Conservation (phyloP, 2,113 vertebrate genomes). For the Ellobius talpinus region DNA sequence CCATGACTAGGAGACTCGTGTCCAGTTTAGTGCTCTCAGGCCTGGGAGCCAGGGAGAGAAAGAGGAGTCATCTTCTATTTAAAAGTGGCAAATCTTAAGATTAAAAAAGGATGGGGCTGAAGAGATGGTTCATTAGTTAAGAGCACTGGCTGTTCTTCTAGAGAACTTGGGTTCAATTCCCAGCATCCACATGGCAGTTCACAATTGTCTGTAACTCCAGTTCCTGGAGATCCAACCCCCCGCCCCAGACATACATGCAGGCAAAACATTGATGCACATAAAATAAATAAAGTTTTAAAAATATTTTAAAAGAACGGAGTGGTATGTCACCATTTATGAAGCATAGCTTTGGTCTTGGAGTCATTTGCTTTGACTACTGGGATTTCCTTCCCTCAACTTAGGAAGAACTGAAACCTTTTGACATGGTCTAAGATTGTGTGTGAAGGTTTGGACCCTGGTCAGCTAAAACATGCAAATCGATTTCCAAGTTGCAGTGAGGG, state of each 20-base stretch:
- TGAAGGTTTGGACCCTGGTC: background rate
- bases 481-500: background rate
- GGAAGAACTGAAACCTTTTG: background rate
- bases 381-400: background rate
- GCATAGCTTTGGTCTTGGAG: background rate
- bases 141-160: background rate
- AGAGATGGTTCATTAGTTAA: background rate
- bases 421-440: background rate
- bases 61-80: background rate
- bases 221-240: background rate
- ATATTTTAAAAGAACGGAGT: background rate
- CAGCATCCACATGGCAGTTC: background rate
- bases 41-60: background rate
- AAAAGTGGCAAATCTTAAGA: background rate
- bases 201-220: background rate
- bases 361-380: background rate
- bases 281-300: background rate
- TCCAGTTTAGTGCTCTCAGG: background rate
- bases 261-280: background rate
- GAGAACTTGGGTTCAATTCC: background rate
- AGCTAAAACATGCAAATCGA: constrained; percentile 17
- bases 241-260: background rate
- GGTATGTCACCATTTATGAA: background rate
- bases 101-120: background rate
- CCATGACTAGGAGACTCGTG: background rate